These are phyloP conservation scores for Stegostoma tigrinum DNA, from an alignment of 2,113 vertebrate genomes.

Conservation along the genomic window DNA sequence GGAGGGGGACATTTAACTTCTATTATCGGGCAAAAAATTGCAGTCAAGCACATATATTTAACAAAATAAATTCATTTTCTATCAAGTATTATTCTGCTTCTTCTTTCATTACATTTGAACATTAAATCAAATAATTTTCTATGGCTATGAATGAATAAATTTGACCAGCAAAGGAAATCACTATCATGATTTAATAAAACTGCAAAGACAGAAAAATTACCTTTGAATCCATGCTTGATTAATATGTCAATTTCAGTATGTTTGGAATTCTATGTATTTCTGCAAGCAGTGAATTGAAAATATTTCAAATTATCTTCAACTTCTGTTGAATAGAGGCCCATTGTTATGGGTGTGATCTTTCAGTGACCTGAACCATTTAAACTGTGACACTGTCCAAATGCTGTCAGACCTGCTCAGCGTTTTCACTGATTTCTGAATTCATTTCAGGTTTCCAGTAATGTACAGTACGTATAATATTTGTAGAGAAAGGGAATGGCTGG, in stretches of 20 bases:
- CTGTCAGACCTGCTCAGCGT: neutral
- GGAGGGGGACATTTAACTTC: neutral
- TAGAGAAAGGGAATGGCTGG: neutral
- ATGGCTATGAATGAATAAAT: neutral
- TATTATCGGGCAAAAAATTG: neutral
- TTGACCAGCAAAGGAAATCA: neutral
- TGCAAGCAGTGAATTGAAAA: neutral
- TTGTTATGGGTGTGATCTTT: neutral
- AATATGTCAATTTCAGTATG: neutral
- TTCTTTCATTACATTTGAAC: neutral
- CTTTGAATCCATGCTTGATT: neutral
- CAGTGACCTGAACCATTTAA: neutral
- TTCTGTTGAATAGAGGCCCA: neutral
- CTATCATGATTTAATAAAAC: neutral
- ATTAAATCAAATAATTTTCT: neutral
- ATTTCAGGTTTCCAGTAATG: neutral
- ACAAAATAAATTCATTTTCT: neutral
- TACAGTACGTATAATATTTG: neutral
- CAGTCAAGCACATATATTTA: neutral
- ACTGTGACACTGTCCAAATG: neutral
- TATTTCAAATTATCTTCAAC: neutral
- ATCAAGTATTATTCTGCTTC: neutral
- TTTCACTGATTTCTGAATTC: neutral
- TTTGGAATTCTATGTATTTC: neutral
- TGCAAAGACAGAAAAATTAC: neutral